Base-by-base conservation (phyloP, 2,888 invertebrate genomes). In the Watsonalla binaria region DNA sequence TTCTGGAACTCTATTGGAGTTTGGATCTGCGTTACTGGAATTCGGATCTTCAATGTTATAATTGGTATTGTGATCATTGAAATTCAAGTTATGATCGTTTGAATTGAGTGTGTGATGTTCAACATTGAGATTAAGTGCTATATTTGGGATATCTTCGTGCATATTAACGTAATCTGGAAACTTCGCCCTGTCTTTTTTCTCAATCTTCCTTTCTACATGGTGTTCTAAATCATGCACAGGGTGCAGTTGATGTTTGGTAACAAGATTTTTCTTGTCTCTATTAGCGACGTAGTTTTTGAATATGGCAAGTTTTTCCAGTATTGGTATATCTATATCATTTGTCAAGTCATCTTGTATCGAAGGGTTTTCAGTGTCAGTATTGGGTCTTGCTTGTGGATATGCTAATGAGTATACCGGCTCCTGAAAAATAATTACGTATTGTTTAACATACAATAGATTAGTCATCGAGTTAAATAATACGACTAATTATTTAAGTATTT, bases 101-200 rank as follows among this genome's bases (percentile, higher is more conserved):
- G n/a, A n/a, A n/a, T n/a, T n/a, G n/a, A n/a, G n/a, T n/a, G n/a
- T n/a, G 24, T 24, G 24, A 24, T 24, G 24, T 24, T 24, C 24
- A 24, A 24, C 1, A 24, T 24, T 24, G 4, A 24, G 24, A 24
- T 24, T 24, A 1, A 24, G 24, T 24, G 24, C 24, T 24, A 24
- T 24, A 24, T 24, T 24, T 4, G 24, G 24, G 24, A 24, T 24
- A 2, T 4, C 24, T 24, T 24, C 24, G 24, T 24, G 24, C 4
- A 24, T 24, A 24, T 4, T 24, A 24, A 2, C 24, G 1, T 24
- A 4, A 24, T 61, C 68, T 0, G 76, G 72, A 0, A 74, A 55
- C 45, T 74, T 74, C 0, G 88, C 77, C 56, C 84, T 80, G 34
- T 90, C 86, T 63, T 90, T 90, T 56, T 90, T 90, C 53, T 86